Evolutionary conservation across 2,888 invertebrate genomes (phyloP), one percentile per base, ranked within the genome.

Genomic region (Eupithecia inturbata): DNA sequence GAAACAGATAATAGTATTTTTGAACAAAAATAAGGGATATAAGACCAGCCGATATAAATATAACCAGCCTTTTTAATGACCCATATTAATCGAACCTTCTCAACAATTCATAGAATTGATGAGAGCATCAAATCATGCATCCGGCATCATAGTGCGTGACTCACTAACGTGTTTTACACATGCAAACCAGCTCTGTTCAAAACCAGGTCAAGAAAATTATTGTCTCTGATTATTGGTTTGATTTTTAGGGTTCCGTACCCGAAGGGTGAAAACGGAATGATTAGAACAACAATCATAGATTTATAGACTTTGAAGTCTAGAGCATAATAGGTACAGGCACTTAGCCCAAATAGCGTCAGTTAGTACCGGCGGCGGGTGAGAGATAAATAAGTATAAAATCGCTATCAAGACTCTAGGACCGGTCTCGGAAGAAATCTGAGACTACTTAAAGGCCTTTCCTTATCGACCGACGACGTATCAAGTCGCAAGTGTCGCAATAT

Each of bases 131-230:
- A 12, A 62, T 62, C 31, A 31, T 19, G 62, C 19, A 62, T 62
- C 62, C 62, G 62, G 62, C 62, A 62, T 9, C 62, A 62, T 9
- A 62, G 28, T 31, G 62, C 62, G 62, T 62, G 62, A 62, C 31
- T 62, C 31, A 62, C 31, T 53, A 53, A 60, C 31, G 62, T 19
- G 62, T 19, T 31, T 31, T 62, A 62, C 5, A 19, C 62, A 62
- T 31, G 62, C 62, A 31, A 62, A 62, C 62, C 19, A 28, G 62
- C 19, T 60, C 28, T 31, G 3, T 62, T 19, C 22, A 57, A 62
- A 60, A 62, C 31, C 31, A 62, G 62, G 62, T 62, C 62, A 31
- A 62, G 16, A 62, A 31, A 31, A 28, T 31, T 62, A n/a, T n/a
- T n/a, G n/a, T n/a, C n/a, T n/a, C n/a, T n/a, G n/a, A n/a, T n/a